These are phyloP conservation scores for Anser brachyrhynchus DNA, from an alignment of 2,113 vertebrate species.

Conservation along the genomic window DNA sequence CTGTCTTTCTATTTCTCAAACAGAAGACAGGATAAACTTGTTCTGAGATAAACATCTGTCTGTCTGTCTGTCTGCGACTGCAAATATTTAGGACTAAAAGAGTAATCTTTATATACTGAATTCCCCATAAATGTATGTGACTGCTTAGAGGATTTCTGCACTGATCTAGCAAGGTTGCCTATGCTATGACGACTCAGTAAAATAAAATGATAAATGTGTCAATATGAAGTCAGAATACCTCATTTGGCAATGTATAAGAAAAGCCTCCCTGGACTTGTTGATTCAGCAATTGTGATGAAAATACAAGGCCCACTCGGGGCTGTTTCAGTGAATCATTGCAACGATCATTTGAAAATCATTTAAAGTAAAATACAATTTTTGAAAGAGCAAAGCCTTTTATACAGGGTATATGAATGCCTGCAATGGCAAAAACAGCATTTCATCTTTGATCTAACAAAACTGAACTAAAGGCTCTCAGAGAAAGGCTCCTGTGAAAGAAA, in stretches of 20 bases:
- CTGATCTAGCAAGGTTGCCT: not conserved
- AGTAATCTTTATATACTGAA: not conserved
- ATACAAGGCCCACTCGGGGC: not conserved
- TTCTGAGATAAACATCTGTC: conserved; percentile 29
- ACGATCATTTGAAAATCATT: not conserved
- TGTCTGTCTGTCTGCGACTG: not conserved
- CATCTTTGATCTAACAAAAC: not conserved
- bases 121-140: not conserved
- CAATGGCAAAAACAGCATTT: not conserved
- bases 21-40: not conserved
- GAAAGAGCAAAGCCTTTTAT: not conserved
- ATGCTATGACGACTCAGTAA: not conserved
- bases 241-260: not conserved
- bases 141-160: not conserved
- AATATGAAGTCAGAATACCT: not conserved
- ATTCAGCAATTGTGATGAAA: not conserved
- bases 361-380: not conserved
- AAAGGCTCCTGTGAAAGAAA: not conserved
- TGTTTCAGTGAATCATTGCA: not conserved
- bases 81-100: not conserved
- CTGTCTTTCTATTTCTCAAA: not conserved
- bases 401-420: not conserved
- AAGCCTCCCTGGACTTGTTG: not conserved
- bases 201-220: not conserved
- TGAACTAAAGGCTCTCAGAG: not conserved